Evolutionary conservation across 2,113 vertebrate species (phyloP).

Genomic region (Bufo gargarizans): DNA sequence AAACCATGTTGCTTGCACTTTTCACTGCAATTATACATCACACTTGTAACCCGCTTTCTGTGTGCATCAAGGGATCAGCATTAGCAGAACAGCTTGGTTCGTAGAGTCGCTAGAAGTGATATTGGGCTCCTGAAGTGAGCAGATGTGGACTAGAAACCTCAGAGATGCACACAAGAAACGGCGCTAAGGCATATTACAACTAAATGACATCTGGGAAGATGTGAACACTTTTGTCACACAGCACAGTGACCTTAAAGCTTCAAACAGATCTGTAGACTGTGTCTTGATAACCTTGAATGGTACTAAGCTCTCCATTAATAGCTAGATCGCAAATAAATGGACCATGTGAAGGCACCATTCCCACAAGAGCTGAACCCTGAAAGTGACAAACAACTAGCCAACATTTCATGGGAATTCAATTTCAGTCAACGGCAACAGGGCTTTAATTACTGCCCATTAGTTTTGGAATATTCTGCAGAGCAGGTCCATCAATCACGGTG

Average conservation of each 20-base stretch:
- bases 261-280: neutral
- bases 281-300: slow-evolving; percentile 36
- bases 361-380: slow-evolving; percentile 40
- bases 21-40: slow-evolving; percentile 28
- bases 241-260: neutral
- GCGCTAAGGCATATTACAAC: slow-evolving; percentile 6
- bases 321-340: slow-evolving; percentile 49
- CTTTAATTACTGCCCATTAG: slow-evolving; percentile 52
- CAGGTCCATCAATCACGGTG: slow-evolving; percentile 42
- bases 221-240: slow-evolving; percentile 16
- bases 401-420: slow-evolving; percentile 43
- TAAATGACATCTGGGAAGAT: slow-evolving; percentile 45
- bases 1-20: neutral
- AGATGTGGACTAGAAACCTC: slow-evolving; percentile 40
- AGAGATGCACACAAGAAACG: slow-evolving; percentile 6
- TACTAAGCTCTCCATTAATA: slow-evolving; percentile 28
- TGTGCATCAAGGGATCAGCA: neutral
- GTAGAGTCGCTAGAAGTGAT: slow-evolving; percentile 26
- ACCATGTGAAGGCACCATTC: slow-evolving; percentile 40
- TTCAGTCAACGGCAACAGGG: slow-evolving; percentile 40
- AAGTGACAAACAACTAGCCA: slow-evolving; percentile 54
- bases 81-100: slow-evolving; percentile 48
- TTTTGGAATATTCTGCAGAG: slow-evolving; percentile 13
- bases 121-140: slow-evolving; percentile 31
- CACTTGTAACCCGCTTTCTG: neutral